Conservation (phyloP, 2,888 invertebrate species). For the Pseudoips prasinana region DNA sequence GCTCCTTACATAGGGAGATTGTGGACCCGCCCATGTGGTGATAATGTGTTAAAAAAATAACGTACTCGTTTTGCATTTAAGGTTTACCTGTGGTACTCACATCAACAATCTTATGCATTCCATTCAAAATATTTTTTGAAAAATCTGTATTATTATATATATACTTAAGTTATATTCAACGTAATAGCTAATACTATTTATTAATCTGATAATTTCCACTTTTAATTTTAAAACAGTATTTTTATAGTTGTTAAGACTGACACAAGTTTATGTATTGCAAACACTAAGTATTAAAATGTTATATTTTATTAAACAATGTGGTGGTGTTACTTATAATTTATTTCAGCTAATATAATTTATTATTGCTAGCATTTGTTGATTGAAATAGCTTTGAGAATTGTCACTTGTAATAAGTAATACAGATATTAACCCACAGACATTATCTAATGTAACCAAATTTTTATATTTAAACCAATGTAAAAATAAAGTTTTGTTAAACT, state of each 20-base stretch:
- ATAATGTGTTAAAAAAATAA: constrained; percentile 23
- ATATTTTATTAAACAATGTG: constrained; percentile 57
- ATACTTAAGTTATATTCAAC: constrained; percentile 40
- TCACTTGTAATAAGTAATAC: constrained; percentile 57
- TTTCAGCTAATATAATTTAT: constrained; percentile 61
- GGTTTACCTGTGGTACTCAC: constrained; percentile 36
- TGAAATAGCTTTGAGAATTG: constrained; percentile 50
- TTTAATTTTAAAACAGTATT: constrained; percentile 70
- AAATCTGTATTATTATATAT: constrained; percentile 57
- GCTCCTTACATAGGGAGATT: too few relatives aligned
- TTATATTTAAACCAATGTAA: constrained; percentile 59
- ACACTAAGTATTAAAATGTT: constrained; percentile 70
- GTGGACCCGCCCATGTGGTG: background rate
- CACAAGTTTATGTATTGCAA: constrained; percentile 69
- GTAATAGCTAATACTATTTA: constrained; percentile 32
- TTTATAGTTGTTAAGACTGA: constrained; percentile 77
- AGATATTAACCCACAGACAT: constrained; percentile 67
- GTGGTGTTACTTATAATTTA: constrained; percentile 64
- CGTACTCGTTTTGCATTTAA: constrained; percentile 45
- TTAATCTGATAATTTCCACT: constrained; percentile 45
- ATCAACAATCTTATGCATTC: constrained; percentile 56
- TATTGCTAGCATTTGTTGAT: constrained; percentile 46
- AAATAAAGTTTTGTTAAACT: constrained; percentile 73
- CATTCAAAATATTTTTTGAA: constrained; percentile 46
- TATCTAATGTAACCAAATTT: constrained; percentile 69